Evolutionary conservation across 2,113 vertebrate species (phyloP), one percentile per base, ranked within the genome.

Genomic region (Oostethus manadensis): DNA sequence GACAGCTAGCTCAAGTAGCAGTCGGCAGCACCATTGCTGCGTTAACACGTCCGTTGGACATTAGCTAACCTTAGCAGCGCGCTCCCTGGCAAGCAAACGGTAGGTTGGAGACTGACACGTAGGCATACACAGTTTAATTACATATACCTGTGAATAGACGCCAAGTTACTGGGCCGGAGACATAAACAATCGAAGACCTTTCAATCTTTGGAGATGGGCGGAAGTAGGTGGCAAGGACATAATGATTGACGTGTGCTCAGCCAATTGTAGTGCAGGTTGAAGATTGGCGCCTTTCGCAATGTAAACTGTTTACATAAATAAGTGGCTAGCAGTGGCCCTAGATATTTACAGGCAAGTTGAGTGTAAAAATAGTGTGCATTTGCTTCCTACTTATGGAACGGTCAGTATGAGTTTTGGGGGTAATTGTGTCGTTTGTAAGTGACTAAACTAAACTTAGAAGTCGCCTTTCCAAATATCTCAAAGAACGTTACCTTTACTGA

Each of bases 151-250:
- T 11, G 22, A 62, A 5, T 63, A 23, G 10, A 44, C 16, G 57
- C 64, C 33, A 68, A 69, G 60, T 43, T 29, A 45, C n/a, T 3
- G 62, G 33, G 33, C 46, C 21, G 10, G 10, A 16, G 47, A 73
- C 45, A 66, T 69, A 78, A 82, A 82, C 74, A 84, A 82, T n/a
- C 67, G 56, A 63, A 51, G 23, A 73, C 48, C 56, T 14, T 3
- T 14, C 56, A 21, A 29, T 50, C 38, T 54, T 44, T 56, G 47
- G 10, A 48, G 16, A 61, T 43, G 72, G 62, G 55, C 82, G 84
- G 87, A 89, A 82, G 72, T 76, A 43, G 83, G 68, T 65, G 75
- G 69, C 22, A 86, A 89, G 84, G 83, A 70, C 84, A 85, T 23
- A 0, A 46, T 80, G 75, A 86, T 13, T 71, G 85, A 75, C 74